Evolutionary conservation across 2,797 vertebrate genomes (phyloP).

Genomic region (Philypnodon macrostomus): DNA sequence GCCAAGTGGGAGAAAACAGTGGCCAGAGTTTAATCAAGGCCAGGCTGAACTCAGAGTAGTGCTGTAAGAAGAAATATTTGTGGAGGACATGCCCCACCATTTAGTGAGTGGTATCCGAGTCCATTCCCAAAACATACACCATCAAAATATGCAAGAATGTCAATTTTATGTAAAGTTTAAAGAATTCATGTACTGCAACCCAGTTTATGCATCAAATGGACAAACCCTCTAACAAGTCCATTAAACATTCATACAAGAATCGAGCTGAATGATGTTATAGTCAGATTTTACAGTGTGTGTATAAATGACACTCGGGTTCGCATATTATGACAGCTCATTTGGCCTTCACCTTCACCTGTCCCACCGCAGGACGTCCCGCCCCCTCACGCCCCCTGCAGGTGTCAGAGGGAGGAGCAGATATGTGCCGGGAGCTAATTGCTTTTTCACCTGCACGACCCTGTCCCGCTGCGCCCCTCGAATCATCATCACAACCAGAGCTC

Average conservation of each 20-base stretch:
- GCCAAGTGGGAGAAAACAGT: conserved; percentile 35
- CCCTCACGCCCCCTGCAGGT: conserved; percentile 13
- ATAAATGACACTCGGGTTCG: not conserved
- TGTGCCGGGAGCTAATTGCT: conserved; percentile 53
- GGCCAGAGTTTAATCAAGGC: not conserved
- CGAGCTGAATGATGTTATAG: too few relatives aligned
- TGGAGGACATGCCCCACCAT: not conserved
- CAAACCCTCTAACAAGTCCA: too few relatives aligned
- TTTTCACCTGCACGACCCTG: conserved; percentile 55
- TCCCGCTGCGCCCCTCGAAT: conserved; percentile 28
- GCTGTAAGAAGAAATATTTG: not conserved
- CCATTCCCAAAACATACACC: too few relatives aligned
- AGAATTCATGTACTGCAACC: too few relatives aligned
- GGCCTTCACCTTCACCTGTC: conserved; percentile 8
- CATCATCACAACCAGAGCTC: conserved; percentile 56
- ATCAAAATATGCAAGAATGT: too few relatives aligned
- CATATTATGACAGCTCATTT: not conserved
- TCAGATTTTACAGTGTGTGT: too few relatives aligned
- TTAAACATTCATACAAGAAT: too few relatives aligned
- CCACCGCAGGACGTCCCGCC: conserved; percentile 17
- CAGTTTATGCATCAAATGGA: too few relatives aligned
- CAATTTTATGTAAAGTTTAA: too few relatives aligned
- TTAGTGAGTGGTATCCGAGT: not conserved
- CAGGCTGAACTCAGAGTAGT: not conserved
- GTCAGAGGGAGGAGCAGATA: conserved; percentile 18